Evolutionary conservation across 30 jellyfish, hydroid and myxozoan species (phyloP).

Genomic region (Aurelia aurita): DNA sequence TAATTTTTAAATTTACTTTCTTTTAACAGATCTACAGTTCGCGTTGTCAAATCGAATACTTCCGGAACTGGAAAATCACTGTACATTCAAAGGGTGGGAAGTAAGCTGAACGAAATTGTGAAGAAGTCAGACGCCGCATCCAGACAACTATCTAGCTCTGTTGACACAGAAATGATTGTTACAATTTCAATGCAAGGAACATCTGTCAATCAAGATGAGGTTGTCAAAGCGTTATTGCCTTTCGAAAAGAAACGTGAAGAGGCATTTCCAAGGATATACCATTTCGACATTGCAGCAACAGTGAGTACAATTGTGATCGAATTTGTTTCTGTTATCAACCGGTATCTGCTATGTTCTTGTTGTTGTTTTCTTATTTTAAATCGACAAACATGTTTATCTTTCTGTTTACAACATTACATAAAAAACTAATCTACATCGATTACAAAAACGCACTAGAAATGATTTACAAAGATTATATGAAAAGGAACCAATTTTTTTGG

Average conservation of each 20-base stretch:
- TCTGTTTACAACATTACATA: no score
- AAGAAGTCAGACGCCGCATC: slow-evolving; percentile 3
- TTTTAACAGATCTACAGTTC: slow-evolving; percentile 52
- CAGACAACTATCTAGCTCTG: slow-evolving; percentile 35
- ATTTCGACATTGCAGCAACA: slow-evolving; percentile 82
- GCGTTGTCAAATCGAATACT: slow-evolving; percentile 70
- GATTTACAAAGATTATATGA: no score
- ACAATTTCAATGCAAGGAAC: slow-evolving; percentile 80
- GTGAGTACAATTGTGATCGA: slow-evolving; percentile 6
- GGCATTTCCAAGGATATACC: slow-evolving; percentile 81
- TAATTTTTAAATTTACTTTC: background rate
- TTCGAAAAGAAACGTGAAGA: slow-evolving; percentile 64
- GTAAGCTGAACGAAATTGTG: slow-evolving; percentile 16
- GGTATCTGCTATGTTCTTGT: no score
- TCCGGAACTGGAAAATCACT: slow-evolving; percentile 85
- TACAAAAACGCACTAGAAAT: no score
- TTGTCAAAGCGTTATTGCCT: slow-evolving; percentile 49
- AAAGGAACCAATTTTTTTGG: no score
- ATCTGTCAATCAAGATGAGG: slow-evolving; percentile 39
- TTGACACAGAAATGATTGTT: slow-evolving; percentile 27
- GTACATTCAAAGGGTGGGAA: slow-evolving; percentile 32
- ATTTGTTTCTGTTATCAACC: no score
- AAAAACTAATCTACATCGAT: no score
- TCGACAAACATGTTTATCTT: no score
- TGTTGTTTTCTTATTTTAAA: no score